phyloP scores from a whole-genome alignment of 2,797 vertebrate species.

The Epinephelus coioides region DNA sequence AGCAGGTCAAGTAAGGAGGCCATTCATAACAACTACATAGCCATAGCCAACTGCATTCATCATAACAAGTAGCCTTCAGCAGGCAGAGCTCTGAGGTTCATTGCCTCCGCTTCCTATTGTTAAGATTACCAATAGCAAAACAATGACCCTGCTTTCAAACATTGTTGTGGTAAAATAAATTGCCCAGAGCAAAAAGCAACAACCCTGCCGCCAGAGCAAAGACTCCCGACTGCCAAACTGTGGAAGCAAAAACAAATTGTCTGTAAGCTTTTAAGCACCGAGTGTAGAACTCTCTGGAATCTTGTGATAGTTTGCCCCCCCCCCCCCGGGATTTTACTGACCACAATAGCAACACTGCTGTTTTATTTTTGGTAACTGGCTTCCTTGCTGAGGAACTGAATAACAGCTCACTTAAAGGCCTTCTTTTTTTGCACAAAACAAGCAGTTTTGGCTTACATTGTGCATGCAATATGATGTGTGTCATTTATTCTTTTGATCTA shows the following conservation, averaged over 20 bases:
- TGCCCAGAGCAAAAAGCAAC: conserved; percentile 43
- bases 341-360: conserved; percentile 18
- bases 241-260: conserved; percentile 59
- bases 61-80: conserved; percentile 39
- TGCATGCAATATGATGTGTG: neutral
- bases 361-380: conserved; percentile 34
- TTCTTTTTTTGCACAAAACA: conserved; percentile 4
- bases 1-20: conserved; percentile 36
- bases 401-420: conserved; percentile 5
- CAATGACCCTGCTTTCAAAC: conserved; percentile 45
- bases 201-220: conserved; percentile 41
- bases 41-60: conserved; percentile 38
- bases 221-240: conserved; percentile 32
- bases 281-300: conserved; percentile 25
- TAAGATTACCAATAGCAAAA: conserved; percentile 43
- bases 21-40: conserved; percentile 35
- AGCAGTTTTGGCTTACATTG: neutral
- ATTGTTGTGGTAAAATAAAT: conserved; percentile 48
- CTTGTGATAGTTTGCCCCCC: conserved; percentile 41
- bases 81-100: conserved; percentile 54
- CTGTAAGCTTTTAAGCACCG: conserved; percentile 43
- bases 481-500: neutral
- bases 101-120: conserved; percentile 60
- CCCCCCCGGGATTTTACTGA: conserved; percentile 21
- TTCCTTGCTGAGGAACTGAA: conserved; percentile 5